Percentiles rank a stretch among this genome's conserved stretches.
These are phyloP conservation scores for Paraplagusia blochii DNA, from an alignment of 2,113 vertebrate genomes.

Conservation along the genomic window DNA sequence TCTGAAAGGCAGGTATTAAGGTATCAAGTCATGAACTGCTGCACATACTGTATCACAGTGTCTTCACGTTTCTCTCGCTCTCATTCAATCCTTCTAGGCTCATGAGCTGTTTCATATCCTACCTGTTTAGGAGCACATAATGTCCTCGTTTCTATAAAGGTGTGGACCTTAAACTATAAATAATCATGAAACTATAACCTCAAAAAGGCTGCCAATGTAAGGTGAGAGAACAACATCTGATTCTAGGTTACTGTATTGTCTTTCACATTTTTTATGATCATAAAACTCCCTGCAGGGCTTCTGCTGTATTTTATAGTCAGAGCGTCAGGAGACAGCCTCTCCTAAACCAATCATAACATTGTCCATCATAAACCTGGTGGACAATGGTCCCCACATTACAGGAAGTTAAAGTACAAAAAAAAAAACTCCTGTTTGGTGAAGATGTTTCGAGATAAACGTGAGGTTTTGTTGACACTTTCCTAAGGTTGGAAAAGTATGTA, in stretches of 20 bases:
- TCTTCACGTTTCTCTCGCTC: no score
- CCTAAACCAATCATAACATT: no score
- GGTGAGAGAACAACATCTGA: background rate
- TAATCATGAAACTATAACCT: background rate
- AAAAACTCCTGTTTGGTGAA: no score
- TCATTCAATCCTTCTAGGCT: no score
- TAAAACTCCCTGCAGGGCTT: background rate
- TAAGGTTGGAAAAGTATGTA: background rate
- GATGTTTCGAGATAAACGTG: no score
- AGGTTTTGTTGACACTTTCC: no score
- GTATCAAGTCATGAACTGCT: no score
- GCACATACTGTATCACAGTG: no score
- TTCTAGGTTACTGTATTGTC: conserved; percentile 1
- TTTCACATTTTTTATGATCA: conserved; percentile 5
- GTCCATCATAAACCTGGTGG: no score
- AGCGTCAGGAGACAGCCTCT: background rate
- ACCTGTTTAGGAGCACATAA: background rate
- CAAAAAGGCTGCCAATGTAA: background rate
- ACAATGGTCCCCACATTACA: no score
- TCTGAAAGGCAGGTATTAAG: no score
- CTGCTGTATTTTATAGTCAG: conserved; percentile 5
- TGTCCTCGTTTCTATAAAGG: background rate
- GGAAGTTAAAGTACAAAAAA: no score
- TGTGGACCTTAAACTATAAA: background rate
- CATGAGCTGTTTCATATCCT: background rate